Evolutionary conservation across 53 echinoderm and acorn worm species (phyloP), one percentile per base, ranked within the genome.

Genomic region (Paelopatides confundens): DNA sequence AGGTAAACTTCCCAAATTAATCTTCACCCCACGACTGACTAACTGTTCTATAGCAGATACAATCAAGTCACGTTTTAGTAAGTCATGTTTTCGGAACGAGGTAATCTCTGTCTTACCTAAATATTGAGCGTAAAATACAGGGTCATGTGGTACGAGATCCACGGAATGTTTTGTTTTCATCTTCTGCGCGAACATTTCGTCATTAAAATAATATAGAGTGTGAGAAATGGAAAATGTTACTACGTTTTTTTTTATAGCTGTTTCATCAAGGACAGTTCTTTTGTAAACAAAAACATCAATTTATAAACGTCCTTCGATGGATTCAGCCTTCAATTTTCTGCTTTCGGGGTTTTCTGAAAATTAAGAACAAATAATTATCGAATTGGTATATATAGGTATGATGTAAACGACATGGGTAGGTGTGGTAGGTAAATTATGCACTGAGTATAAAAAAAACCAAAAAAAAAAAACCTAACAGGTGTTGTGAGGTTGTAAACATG

Each of bases 21-120:
- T 52, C 63, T 70, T 74, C 43, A 87, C 71, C 15, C 87, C 91
- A 13, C 91, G 70, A 15, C 76, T 63, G 39, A 87, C 67, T 15
- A 91, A 51, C 43, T 71, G 23, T 4, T 82, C 67, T 7, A 91
- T 86, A 5, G 91, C 91, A 1, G 71, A 64, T 48, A 71, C 32
- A 2, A 91, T 87, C 39, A 54, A 27, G 7, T 86, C 84, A 26
- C 65, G 91, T 76, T n/a, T n/a, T n/a, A n/a, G n/a, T n/a, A n/a
- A n/a, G n/a, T n/a, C n/a, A n/a, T n/a, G n/a, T 46, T 83, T 21
- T 36, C 46, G 62, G 48, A 82, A 68, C 35, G 37, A 39, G n/a
- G 89, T 26, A 29, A 92, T 70, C 63, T 92, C 93, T 28, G 69
- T 86, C 86, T 89, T 89, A 9, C 93, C 93, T 2, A 92, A 86